Evolutionary conservation across 2,113 vertebrate genomes (phyloP), one percentile per base, ranked within the genome.

Genomic region (Pao palembangensis): DNA sequence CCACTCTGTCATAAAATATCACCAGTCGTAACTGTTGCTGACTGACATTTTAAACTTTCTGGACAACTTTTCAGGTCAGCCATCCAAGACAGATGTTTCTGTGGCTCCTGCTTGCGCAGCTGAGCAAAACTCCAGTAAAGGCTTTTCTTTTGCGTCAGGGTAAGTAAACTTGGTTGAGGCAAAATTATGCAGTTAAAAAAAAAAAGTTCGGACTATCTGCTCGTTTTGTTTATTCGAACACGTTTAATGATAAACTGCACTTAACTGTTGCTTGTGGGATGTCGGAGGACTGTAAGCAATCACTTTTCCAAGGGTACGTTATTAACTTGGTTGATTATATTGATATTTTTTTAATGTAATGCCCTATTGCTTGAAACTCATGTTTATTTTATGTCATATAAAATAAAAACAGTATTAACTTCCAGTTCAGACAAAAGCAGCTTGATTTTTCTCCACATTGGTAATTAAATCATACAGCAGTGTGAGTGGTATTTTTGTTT

Each of bases 121-220:
- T 1, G 88, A 91, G 2, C 92, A 90, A 71, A 88, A 71, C 57
- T 87, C 15, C 90, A 81, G 41, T 69, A 95, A 94, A 85, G 56
- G 81, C 0, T 94, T 95, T 84, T 83, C 91, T 0, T 94, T 95
- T 63, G 34, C 91, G 1, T 42, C 88, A 13, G 88, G 90, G 95
- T 96, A 56, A 91, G 93, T 93, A 18, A 6, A 4, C 10, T 28
- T n/a, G 20, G 28, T 8, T n/a, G 4, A 38, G 10, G 34, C 34
- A 38, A 38, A 38, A 38, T 12, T 8, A 7, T n/a, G 42, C 42
- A 5, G 1, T 44, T 17, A 6, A 5, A 44, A 44, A 17, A 44
- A 31, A 31, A 31, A 31, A 31, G 28, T 31, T 4, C 2, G 28
- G 34, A 38, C 10, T 3, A 38, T 38, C 34, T 38, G 10, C 31